Base-by-base conservation (phyloP, 2,113 vertebrate species). In the Hippopotamus amphibius region DNA sequence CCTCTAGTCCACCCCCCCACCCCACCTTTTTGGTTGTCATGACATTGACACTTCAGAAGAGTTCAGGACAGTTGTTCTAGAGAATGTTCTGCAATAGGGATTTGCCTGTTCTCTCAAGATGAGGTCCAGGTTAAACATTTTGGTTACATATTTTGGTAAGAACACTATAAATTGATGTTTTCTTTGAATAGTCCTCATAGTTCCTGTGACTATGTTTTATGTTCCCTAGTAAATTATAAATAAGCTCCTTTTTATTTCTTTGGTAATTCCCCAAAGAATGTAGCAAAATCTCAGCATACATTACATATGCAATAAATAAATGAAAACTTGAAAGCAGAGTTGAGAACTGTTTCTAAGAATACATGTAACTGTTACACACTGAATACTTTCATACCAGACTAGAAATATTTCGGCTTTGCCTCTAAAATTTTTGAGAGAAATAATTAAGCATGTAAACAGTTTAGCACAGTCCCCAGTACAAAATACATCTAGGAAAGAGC, bases 241-340 rank as follows among this genome's bases (percentile, higher is more conserved):
- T n/a, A 93, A 84, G 26, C 26, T 84, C 57, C 33, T 82, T 97
- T 88, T 95, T 30, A 55, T 77, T 80, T 82, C 69, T 79, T 86
- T 86, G 37, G 4, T 76, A 91, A 76, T 86, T 82, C 57, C 41
- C 41, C 21, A 43, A 55, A 77, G 63, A 92, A 82, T 77, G 19
- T 13, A 77, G 63, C 50, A 92, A 19, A 63, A 61, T 83, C 37
- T 90, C 48, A 61, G 9, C 55, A 30, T 72, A n/a, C 48, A 53
- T 55, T 69, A 55, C 6, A 83, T 33, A 83, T 4, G 50, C 71
- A 71, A n/a, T 91, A 84, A 88, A 57, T 80, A 90, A 87, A 61
- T 55, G 79, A 93, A 86, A 90, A 69, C 57, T 69, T 55, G 48
- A 94, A 74, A 86, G 17, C 4, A 72, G 71, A 84, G 61, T 24